Conservation (phyloP, 2,797 vertebrate genomes). For the Hypotaenidia philippensis region DNA sequence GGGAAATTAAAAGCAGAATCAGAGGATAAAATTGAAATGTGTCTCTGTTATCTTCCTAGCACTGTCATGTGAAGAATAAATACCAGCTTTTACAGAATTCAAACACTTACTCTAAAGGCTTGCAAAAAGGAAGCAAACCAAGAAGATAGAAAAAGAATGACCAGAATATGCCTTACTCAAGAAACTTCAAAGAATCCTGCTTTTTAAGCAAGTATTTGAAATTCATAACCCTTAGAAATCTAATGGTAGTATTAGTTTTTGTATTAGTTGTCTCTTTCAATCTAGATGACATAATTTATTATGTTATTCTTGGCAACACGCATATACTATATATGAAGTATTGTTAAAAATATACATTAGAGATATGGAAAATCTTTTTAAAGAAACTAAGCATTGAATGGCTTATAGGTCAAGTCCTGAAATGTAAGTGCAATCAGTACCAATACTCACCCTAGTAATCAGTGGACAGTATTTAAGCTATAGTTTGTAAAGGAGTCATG, state of each 20-base stretch:
- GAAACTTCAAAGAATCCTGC: neutral
- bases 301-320: neutral
- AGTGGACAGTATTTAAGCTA: neutral
- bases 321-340: neutral
- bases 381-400: neutral
- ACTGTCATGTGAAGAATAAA: neutral
- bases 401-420: neutral
- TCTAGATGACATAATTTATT: neutral
- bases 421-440: neutral
- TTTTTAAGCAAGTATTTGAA: neutral
- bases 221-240: neutral
- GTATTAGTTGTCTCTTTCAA: neutral
- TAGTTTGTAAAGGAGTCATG: neutral
- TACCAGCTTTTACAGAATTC: neutral
- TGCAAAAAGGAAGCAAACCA: neutral
- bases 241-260: neutral
- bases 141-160: neutral
- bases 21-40: neutral
- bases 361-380: neutral
- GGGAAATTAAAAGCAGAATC: neutral
- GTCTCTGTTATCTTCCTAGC: neutral
- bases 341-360: neutral
- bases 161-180: neutral
- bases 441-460: neutral
- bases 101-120: neutral